These are phyloP conservation scores for Drosophila auraria DNA, from an alignment of 1,140 invertebrate genomes.

Conservation along the genomic window DNA sequence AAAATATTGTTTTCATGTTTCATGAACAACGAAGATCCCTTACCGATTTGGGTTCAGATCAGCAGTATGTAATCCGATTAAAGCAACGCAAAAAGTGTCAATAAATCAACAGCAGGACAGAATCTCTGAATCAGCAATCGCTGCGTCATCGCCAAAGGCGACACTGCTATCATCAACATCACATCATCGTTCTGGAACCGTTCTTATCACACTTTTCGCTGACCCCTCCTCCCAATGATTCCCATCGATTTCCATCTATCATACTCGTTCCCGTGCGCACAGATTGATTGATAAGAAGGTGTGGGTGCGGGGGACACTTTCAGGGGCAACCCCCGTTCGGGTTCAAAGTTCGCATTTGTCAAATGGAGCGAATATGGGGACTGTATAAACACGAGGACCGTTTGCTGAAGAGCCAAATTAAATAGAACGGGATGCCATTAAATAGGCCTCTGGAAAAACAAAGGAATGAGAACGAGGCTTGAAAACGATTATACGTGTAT, in stretches of 20 bases:
- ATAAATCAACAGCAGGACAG: constrained; percentile 29
- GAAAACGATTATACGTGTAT: background rate
- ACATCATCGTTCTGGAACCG: constrained; percentile 22
- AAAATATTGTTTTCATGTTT: constrained; percentile 23
- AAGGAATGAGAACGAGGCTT: background rate
- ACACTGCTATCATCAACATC: constrained; percentile 18
- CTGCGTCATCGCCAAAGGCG: constrained; percentile 59
- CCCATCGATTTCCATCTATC: constrained; percentile 42
- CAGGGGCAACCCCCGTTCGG: background rate
- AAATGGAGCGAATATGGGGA: constrained; percentile 42
- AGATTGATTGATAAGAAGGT: constrained; percentile 50
- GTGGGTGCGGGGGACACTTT: background rate
- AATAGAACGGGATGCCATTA: constrained; percentile 24
- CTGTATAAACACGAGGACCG: constrained; percentile 21
- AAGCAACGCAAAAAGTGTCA: constrained; percentile 52
- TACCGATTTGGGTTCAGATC: constrained; percentile 28
- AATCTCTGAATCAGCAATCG: constrained; percentile 64
- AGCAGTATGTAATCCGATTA: constrained; percentile 49
- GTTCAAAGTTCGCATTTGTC: constrained; percentile 54
- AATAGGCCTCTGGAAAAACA: constrained; percentile 6
- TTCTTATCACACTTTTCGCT: constrained; percentile 39
- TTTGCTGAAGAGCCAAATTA: constrained; percentile 16
- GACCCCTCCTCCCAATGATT: constrained; percentile 46
- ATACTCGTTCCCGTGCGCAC: background rate
- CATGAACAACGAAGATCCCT: constrained; percentile 34